Base-by-base conservation (phyloP, 2,113 vertebrate species). In the Gasterosteus nipponicus region DNA sequence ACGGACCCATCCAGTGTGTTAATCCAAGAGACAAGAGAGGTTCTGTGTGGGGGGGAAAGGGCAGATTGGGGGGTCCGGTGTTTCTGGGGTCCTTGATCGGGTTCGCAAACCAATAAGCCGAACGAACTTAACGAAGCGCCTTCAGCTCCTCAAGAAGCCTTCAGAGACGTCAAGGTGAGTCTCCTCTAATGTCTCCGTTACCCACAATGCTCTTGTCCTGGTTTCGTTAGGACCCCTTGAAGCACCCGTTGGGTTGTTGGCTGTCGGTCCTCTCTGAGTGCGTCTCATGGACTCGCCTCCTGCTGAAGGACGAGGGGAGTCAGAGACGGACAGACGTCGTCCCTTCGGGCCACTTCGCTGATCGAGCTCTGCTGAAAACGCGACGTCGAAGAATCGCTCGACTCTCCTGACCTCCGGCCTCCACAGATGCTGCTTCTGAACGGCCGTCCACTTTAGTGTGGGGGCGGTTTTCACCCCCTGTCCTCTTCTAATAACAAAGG, bases 351-450 rank as follows among this genome's bases (percentile, higher is more conserved):
- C 68, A 78, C 63, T 82, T 85, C 60, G 62, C 83, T 90, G 87
- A 92, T 92, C 70, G 84, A 82, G n/a, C 26, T 81, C 69, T 88
- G 85, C 89, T 83, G 86, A 26, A 87, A 78, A 81, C 67, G 83
- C 54, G 81, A 83, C 73, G 80, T 75, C 75, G 58, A 81, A 86
- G 33, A 81, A 54, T 75, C 38, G 53, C 69, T 64, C 54, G 63
- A 73, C 63, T 74, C 60, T 73, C 33, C n/a, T 69, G 81, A 87
- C 90, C 88, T 87, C 82, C 86, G 80, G 60, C 86, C 75, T 77
- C 41, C 59, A 54, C 90, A 89, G 90, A 91, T 93, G 90, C 65
- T 62, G 42, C 75, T 79, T 83, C 56, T 10, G 46, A 77, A 65
- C 33, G 33, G 33, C 33, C 33, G 33, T 35, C 33, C 33, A 35